A percentile compares a stretch with the other conserved stretches of the same genome.
Conservation (phyloP, 2,797 vertebrate genomes). For the Picus viridis region DNA sequence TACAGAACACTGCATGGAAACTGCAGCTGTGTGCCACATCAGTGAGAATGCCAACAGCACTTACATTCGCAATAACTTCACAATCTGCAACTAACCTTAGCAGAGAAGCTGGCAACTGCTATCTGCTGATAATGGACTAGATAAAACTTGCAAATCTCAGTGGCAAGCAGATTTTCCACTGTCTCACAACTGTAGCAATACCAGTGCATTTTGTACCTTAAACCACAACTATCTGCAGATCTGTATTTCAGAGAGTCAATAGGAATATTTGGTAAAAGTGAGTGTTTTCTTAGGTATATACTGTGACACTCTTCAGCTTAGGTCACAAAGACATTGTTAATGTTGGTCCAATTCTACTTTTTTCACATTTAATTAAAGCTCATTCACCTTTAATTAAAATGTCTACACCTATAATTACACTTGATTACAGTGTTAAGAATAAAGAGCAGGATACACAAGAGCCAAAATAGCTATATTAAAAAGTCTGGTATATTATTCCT, state of each 20-base stretch:
- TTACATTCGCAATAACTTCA: background rate
- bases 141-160: background rate
- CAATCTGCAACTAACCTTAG: background rate
- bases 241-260: background rate
- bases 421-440: conserved; percentile 66
- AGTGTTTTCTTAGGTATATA: background rate
- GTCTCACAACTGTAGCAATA: background rate
- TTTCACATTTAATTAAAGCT: conserved; percentile 73
- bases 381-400: conserved; percentile 71
- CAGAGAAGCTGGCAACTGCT: background rate
- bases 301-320: background rate
- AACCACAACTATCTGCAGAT: background rate
- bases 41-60: background rate
- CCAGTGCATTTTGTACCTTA: background rate
- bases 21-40: background rate
- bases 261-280: background rate
- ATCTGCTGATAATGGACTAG: background rate
- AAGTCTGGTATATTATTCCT: conserved; percentile 41
- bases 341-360: conserved; percentile 53
- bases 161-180: background rate
- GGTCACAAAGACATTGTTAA: conserved; percentile 38
- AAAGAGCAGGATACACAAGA: conserved; percentile 60
- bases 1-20: background rate
- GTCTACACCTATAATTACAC: conserved; percentile 71
- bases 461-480: conserved; percentile 67